These are phyloP conservation scores for Rhinolophus sinicus DNA, from an alignment of 2,113 vertebrate species.

Conservation along the genomic window DNA sequence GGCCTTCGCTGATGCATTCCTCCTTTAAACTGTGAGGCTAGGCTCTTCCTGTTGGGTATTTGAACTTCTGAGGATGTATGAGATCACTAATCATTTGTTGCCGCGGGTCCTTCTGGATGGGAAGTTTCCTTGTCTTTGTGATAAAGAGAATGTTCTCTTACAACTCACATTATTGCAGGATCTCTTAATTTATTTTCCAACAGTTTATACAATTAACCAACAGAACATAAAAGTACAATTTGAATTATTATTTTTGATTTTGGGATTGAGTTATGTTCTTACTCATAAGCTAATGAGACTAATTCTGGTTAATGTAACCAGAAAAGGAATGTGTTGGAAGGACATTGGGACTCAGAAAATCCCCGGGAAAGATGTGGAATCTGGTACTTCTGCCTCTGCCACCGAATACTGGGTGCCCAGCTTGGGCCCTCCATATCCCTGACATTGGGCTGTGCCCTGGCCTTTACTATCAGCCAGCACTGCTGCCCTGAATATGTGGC, in stretches of 20 bases:
- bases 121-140: not conserved
- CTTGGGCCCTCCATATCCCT: not conserved
- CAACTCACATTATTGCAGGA: not conserved
- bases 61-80: not conserved
- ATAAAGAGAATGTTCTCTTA: not conserved
- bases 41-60: not conserved
- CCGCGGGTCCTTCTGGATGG: not conserved
- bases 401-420: rapidly evolving
- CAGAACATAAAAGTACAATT: not conserved
- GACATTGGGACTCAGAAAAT: not conserved
- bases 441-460: no score
- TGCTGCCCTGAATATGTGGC: not conserved
- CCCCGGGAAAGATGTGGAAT: not conserved
- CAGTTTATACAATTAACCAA: not conserved
- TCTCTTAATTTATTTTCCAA: not conserved
- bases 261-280: not conserved
- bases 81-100: not conserved
- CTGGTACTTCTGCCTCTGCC: not conserved
- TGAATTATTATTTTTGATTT: not conserved
- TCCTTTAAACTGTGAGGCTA: not conserved
- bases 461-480: not conserved
- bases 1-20: not conserved
- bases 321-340: not conserved
- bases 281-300: not conserved
- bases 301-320: not conserved